Percentiles rank a stretch among this genome's conserved stretches.
phyloP scores from a whole-genome alignment of 2,888 invertebrate species.

The Craniophora ligustri region DNA sequence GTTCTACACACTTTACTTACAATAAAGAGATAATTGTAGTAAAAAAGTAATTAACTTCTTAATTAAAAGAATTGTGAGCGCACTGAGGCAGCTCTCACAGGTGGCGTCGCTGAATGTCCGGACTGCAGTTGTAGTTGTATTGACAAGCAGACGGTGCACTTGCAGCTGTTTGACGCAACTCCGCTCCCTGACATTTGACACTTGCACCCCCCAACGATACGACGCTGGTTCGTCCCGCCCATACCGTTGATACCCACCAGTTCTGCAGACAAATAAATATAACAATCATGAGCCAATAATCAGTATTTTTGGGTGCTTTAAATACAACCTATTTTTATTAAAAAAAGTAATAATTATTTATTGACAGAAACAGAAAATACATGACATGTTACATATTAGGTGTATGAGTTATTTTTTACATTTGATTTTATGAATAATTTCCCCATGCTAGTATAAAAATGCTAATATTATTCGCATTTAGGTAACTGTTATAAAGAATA shows the following conservation, averaged over 20 bases:
- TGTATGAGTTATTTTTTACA: no score
- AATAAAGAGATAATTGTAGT: no score
- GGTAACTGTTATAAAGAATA: no score
- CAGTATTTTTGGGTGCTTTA: no score
- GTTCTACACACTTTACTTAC: no score
- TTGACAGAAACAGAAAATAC: no score
- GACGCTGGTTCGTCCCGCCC: conserved; percentile 5
- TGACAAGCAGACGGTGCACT: conserved; percentile 5
- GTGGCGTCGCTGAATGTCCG: background rate
- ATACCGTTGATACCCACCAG: conserved; percentile 16
- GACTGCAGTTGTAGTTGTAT: conserved; percentile 5
- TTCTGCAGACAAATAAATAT: conserved; percentile 14
- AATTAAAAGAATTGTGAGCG: conserved; percentile 35
- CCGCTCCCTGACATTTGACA: conserved; percentile 8
- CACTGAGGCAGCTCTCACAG: conserved; percentile 23
- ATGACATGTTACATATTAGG: no score
- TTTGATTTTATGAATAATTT: no score
- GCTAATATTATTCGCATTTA: no score
- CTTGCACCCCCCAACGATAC: conserved; percentile 9
- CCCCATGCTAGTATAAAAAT: no score
- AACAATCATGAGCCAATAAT: background rate
- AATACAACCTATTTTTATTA: no score
- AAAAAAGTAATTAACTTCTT: conserved; percentile 1
- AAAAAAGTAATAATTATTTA: no score
- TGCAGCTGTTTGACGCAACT: conserved; percentile 5